Percentiles rank a stretch among this genome's conserved stretches.
Evolutionary conservation across 2,797 vertebrate genomes (phyloP).

Genomic region (Crax fasciolata): DNA sequence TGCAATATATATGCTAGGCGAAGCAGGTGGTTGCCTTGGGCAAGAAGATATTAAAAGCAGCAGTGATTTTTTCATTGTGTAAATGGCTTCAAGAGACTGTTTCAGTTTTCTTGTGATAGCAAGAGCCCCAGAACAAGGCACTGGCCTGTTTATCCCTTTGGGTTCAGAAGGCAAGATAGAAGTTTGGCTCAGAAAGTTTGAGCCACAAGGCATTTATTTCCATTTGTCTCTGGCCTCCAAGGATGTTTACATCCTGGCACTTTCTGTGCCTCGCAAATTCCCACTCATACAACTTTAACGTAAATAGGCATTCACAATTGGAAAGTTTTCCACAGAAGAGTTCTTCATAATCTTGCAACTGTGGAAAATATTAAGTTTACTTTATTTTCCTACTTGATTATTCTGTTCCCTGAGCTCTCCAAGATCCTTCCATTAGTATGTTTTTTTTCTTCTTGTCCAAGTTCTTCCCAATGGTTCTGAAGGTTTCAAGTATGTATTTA

Average conservation of each 20-base stretch:
- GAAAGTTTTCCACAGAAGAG: background rate
- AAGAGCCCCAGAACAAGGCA: background rate
- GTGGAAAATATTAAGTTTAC: slow-evolving; percentile 24
- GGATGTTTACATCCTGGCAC: background rate
- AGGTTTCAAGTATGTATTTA: background rate
- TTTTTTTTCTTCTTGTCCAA: background rate
- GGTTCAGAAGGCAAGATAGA: background rate
- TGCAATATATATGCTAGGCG: background rate
- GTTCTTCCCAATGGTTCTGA: background rate
- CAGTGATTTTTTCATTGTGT: slow-evolving; percentile 40
- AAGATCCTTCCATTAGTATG: background rate
- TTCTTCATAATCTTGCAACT: background rate
- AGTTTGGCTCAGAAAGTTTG: background rate
- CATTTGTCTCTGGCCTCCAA: background rate
- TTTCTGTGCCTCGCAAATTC: slow-evolving; percentile 1
- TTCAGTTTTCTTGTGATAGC: background rate
- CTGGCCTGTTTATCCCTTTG: background rate
- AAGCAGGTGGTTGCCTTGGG: slow-evolving; percentile 71
- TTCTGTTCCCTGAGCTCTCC: background rate
- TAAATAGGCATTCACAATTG: background rate
- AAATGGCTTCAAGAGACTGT: slow-evolving; percentile 20
- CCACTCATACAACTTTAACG: background rate
- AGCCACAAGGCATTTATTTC: background rate
- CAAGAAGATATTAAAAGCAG: slow-evolving; percentile 65
- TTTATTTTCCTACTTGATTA: slow-evolving; percentile 15